Evolutionary conservation across 2,888 invertebrate genomes (phyloP), one percentile per base, ranked within the genome.

Genomic region (Clepsis dumicolana): DNA sequence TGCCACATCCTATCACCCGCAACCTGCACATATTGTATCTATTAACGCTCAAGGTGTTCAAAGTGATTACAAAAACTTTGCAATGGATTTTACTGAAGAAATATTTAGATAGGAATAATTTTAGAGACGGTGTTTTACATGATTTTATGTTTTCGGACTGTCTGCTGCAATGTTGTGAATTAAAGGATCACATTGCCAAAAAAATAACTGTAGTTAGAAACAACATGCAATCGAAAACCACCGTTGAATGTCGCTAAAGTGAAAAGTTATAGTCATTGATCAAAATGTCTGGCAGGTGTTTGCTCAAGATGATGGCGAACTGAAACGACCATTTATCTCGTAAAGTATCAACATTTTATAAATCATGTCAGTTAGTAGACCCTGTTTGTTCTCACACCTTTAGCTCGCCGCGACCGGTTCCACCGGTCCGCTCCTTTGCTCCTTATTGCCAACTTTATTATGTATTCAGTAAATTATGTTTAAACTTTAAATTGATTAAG

Each of bases 401-500:
- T 81, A 73, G 74, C 78, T 18, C 48, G 21, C 27, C 38, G 53
- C 12, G 29, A 63, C 67, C 50, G 67, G 67, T 63, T 67, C 50
- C 62, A 57, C 87, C 85, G 85, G 87, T 86, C 77, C 71, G 70
- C 77, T 80, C 80, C 81, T 81, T 83, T n/a, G n/a, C n/a, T n/a
- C n/a, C n/a, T 86, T 86, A 82, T 84, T 81, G 79, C 80, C 81
- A 78, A 77, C 80, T 72, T 82, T 81, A 83, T 87, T 85, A 63
- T 87, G 89, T 88, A 87, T 87, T 85, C 83, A 80, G 77, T 77
- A 86, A 83, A 85, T 68, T 62, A 68, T 83, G 84, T 85, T 86
- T 86, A 85, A 85, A 86, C 85, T 87, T 86, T 84, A 74, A 78
- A 81, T 81, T 80, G 75, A 81, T 71, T 71, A 80, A 76, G 79